A percentile compares a stretch with the other conserved stretches of the same genome.
Evolutionary conservation across 2,888 invertebrate species (phyloP).

Genomic region (Leucophenga maculata): DNA sequence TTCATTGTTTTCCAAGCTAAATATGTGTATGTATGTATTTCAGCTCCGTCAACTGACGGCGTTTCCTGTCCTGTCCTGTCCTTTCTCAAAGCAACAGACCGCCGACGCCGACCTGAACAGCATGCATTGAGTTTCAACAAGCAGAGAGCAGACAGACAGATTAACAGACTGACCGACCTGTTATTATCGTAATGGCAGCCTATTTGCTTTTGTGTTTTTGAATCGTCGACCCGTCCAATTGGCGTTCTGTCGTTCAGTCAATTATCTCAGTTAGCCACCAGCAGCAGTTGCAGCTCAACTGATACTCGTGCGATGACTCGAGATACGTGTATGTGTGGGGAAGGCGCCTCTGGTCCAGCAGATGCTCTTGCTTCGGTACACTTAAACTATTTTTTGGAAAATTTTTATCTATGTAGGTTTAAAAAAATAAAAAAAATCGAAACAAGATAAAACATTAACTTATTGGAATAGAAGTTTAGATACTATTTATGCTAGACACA

Average conservation of each 20-base stretch:
- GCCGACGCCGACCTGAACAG: conserved; percentile 44
- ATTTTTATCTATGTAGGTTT: no score
- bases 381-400: background rate
- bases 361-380: background rate
- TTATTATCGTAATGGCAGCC: conserved; percentile 67
- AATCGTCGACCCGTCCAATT: conserved; percentile 47
- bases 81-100: conserved; percentile 21
- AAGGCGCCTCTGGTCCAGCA: conserved; percentile 8
- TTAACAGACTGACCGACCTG: conserved; percentile 54
- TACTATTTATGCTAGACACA: no score
- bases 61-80: conserved; percentile 33
- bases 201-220: conserved; percentile 65
- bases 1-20: no score
- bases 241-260: conserved; percentile 50
- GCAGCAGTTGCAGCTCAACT: background rate
- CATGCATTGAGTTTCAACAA: conserved; percentile 41
- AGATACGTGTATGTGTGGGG: background rate
- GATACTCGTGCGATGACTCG: conserved; percentile 7
- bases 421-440: no score
- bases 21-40: no score
- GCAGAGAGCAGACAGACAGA: background rate
- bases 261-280: conserved; percentile 53
- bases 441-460: no score
- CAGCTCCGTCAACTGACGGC: conserved; percentile 30
- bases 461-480: no score